Percentiles rank a stretch among this genome's conserved stretches.
Evolutionary conservation across 2,888 invertebrate species (phyloP).

Genomic region (Drosophila antonietae): DNA sequence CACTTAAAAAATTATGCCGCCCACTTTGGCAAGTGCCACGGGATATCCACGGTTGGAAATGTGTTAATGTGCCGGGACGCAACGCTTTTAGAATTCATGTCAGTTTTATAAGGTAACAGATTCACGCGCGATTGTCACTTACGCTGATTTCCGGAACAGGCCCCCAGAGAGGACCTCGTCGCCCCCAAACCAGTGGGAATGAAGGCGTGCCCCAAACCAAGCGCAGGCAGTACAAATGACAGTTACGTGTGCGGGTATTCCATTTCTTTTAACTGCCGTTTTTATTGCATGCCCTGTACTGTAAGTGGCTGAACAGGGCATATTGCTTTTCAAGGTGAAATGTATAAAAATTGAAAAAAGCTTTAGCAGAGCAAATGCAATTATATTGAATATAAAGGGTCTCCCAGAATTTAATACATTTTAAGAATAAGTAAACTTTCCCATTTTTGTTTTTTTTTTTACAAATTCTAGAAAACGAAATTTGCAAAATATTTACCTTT

Average conservation of each 20-base stretch:
- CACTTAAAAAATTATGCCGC: conserved; percentile 75
- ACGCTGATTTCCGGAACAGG: conserved; percentile 57
- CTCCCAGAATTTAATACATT: not conserved
- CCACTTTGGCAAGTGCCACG: conserved; percentile 57
- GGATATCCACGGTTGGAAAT: conserved; percentile 53
- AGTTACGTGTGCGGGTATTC: conserved; percentile 58
- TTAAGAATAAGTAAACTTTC: too few relatives aligned
- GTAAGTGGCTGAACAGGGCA: not conserved
- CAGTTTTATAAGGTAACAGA: conserved; percentile 74
- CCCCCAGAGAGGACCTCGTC: conserved; percentile 52
- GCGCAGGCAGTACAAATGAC: conserved; percentile 57
- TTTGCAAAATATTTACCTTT: conserved; percentile 23
- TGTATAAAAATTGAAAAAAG: not conserved
- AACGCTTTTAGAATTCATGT: conserved; percentile 80
- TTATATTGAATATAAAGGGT: not conserved
- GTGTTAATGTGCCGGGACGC: conserved; percentile 67
- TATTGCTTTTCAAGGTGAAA: not conserved
- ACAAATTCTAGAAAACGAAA: not conserved
- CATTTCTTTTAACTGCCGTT: conserved; percentile 13
- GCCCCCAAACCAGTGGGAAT: not conserved
- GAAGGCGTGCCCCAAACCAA: conserved; percentile 12
- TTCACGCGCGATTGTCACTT: conserved; percentile 65
- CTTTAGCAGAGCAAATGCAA: not conserved
- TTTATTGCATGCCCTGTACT: conserved; percentile 9
- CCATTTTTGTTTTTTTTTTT: conserved; percentile 4